Evolutionary conservation across 2,113 vertebrate genomes (phyloP).

Genomic region (Gobio gobio): DNA sequence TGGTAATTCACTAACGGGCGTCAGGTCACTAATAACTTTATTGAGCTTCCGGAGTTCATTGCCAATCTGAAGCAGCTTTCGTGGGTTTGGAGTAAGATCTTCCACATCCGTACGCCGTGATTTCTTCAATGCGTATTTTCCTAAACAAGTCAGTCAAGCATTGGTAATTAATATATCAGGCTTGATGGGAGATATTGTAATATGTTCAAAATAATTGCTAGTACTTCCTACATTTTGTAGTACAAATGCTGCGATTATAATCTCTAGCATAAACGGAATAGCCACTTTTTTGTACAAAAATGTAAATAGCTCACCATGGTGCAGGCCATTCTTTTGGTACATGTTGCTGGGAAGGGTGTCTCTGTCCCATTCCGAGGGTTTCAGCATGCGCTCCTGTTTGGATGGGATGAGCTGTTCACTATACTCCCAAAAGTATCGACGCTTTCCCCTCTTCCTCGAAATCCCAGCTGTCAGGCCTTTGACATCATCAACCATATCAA

Average conservation of each 20-base stretch:
- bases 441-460: constrained; percentile 92
- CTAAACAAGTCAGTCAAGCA: constrained; percentile 67
- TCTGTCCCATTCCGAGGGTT: constrained; percentile 93
- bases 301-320: constrained; percentile 78
- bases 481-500: constrained; percentile 90
- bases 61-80: constrained; percentile 95
- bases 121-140: constrained; percentile 95
- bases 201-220: background rate
- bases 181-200: background rate
- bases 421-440: constrained; percentile 99
- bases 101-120: constrained; percentile 97
- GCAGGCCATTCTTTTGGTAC: constrained; percentile 97
- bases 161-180: background rate
- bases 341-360: constrained; percentile 97
- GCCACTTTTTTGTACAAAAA: background rate
- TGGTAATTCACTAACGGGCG: constrained; percentile 95
- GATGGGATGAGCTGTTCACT: constrained; percentile 92
- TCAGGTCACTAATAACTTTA: constrained; percentile 97
- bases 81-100: constrained; percentile 96
- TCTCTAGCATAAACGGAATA: background rate
- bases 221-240: background rate
- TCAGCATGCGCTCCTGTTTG: constrained; percentile 93
- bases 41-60: constrained; percentile 95
- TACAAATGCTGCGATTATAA: background rate
- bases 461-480: constrained; percentile 91